phyloP scores from a whole-genome alignment of 2,113 vertebrate genomes.

The Paramisgurnus dabryanus region DNA sequence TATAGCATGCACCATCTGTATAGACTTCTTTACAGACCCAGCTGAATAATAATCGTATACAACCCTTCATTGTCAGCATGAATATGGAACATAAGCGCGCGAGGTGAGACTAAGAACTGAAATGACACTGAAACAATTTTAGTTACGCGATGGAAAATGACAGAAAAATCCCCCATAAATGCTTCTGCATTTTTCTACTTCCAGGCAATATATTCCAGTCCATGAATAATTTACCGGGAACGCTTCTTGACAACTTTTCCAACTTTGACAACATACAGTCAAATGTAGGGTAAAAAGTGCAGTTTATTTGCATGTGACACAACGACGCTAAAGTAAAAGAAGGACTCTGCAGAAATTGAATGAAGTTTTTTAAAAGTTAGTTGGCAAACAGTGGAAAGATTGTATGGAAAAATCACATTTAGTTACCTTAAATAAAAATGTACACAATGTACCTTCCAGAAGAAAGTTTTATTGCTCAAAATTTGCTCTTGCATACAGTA shows the following conservation, averaged over 20 bases:
- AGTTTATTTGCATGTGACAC: neutral
- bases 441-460: neutral
- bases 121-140: conserved; percentile 41
- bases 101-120: conserved; percentile 42
- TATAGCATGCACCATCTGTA: conserved; percentile 56
- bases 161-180: conserved; percentile 20
- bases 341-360: neutral
- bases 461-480: neutral
- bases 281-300: conserved; percentile 14
- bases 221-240: conserved; percentile 12
- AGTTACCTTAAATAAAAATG: neutral
- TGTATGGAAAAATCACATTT: neutral
- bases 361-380: neutral
- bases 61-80: conserved; percentile 51
- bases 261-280: neutral
- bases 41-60: conserved; percentile 57
- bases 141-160: neutral
- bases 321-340: neutral
- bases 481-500: neutral
- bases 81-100: conserved; percentile 38
- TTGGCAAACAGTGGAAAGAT: neutral
- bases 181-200: neutral
- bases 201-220: neutral
- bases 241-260: conserved; percentile 25
- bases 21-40: conserved; percentile 46